A percentile compares a stretch with the other conserved stretches of the same genome.
Conservation (phyloP, 1,140 invertebrate genomes). For the Argopecten irradians region DNA sequence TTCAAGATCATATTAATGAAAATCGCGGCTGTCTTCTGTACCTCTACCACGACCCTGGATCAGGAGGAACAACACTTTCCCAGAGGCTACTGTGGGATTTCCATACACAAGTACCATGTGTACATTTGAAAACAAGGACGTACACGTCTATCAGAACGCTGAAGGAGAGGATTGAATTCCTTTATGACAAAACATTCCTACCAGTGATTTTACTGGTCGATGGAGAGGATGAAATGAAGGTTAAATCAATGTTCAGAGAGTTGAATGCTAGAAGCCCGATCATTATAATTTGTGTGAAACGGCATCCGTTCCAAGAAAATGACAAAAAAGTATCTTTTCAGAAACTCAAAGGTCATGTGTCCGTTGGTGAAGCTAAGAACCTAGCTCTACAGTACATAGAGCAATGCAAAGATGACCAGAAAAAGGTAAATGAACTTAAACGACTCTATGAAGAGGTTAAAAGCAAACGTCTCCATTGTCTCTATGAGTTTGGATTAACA, state of each 20-base stretch:
- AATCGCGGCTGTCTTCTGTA: conserved; percentile 43
- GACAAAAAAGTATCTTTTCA: not conserved
- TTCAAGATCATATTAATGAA: conserved; percentile 43
- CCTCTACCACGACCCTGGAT: conserved; percentile 50
- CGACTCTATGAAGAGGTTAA: conserved; percentile 35
- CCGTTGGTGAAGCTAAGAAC: conserved; percentile 35
- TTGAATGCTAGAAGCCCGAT: conserved; percentile 38
- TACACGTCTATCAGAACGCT: conserved; percentile 24
- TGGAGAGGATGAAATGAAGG: conserved; percentile 58
- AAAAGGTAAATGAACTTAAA: conserved; percentile 31
- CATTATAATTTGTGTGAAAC: conserved; percentile 53
- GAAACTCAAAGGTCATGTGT: conserved; percentile 46
- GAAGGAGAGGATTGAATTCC: conserved; percentile 37
- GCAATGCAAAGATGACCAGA: conserved; percentile 37
- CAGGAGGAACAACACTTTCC: conserved; percentile 53
- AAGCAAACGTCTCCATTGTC: conserved; percentile 22
- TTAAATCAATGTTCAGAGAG: conserved; percentile 38
- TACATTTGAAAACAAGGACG: conserved; percentile 39
- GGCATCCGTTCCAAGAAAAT: conserved; percentile 40
- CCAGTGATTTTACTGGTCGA: conserved; percentile 56
- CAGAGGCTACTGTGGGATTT: conserved; percentile 52
- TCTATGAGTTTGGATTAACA: conserved; percentile 57
- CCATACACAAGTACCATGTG: conserved; percentile 43
- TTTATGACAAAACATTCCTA: conserved; percentile 46
- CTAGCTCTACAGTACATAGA: conserved; percentile 45